phyloP scores from a whole-genome alignment of 2,888 invertebrate genomes.

The Abrostola tripartita region DNA sequence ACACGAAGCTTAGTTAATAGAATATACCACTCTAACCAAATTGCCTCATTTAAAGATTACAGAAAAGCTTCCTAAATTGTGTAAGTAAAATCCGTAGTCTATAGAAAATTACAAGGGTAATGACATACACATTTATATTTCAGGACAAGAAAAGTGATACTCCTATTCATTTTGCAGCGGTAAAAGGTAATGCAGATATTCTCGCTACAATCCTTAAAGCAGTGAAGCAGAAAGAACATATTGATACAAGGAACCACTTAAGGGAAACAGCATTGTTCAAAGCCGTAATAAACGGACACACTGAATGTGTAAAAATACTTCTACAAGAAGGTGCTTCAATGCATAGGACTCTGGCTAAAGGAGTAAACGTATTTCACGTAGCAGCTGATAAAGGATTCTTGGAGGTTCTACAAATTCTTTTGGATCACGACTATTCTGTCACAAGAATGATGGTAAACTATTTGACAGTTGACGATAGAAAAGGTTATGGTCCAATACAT shows the following conservation, averaged over 20 bases:
- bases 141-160: constrained; percentile 69
- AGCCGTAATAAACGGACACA: constrained; percentile 72
- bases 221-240: constrained; percentile 44
- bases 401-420: constrained; percentile 82
- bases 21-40: no score
- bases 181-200: constrained; percentile 68
- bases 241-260: constrained; percentile 66
- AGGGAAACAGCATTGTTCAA: constrained; percentile 79
- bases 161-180: constrained; percentile 75
- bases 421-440: constrained; percentile 72
- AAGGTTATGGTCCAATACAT: constrained; percentile 57
- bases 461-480: constrained; percentile 50
- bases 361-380: constrained; percentile 79
- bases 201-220: constrained; percentile 70
- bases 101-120: no score
- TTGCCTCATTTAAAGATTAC: no score
- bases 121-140: constrained; percentile 23
- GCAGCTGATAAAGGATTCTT: constrained; percentile 76
- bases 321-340: constrained; percentile 75
- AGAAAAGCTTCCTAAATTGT: no score
- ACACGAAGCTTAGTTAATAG: no score
- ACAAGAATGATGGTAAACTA: constrained; percentile 66
- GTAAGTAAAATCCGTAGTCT: no score
- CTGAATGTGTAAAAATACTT: constrained; percentile 73
- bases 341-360: constrained; percentile 60